Percentiles rank a stretch among this genome's conserved stretches.
Evolutionary conservation across 2,797 vertebrate genomes (phyloP).

Genomic region (Muraenolepis orangiensis): DNA sequence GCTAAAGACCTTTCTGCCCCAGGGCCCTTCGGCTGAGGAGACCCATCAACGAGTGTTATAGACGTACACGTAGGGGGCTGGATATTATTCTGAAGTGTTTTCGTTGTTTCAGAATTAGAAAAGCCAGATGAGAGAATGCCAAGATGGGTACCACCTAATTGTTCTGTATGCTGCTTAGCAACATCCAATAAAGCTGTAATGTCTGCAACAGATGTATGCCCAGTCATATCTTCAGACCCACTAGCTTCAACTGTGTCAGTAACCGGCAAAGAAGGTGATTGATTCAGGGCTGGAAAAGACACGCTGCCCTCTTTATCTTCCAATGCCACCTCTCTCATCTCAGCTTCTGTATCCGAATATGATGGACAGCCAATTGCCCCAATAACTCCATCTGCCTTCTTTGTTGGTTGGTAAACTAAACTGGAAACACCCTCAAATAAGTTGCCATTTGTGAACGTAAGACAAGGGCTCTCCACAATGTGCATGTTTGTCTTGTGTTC

Average conservation of each 20-base stretch:
- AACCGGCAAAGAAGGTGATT: constrained; percentile 70
- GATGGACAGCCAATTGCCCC: constrained; percentile 56
- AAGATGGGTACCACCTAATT: constrained; percentile 13
- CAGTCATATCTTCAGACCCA: constrained; percentile 32
- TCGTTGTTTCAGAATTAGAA: constrained; percentile 18
- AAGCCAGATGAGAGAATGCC: constrained; percentile 12
- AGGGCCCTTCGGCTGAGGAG: constrained; percentile 21
- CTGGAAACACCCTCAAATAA: constrained; percentile 65
- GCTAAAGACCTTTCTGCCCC: constrained; percentile 24
- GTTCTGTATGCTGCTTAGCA: constrained; percentile 4
- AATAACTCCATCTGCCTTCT: constrained; percentile 31
- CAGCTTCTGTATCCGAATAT: constrained; percentile 75
- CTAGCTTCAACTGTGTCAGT: constrained; percentile 44
- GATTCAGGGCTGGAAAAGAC: constrained; percentile 75
- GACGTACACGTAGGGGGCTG: constrained; percentile 8
- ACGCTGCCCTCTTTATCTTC: constrained; percentile 65
- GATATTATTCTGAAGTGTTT: constrained; percentile 10
- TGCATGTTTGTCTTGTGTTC: constrained; percentile 71
- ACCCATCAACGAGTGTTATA: constrained; percentile 17
- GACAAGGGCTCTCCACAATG: constrained; percentile 61
- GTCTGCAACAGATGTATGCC: constrained; percentile 13
- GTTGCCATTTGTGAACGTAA: constrained; percentile 66
- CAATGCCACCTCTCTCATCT: constrained; percentile 61
- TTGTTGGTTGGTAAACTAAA: constrained; percentile 52
- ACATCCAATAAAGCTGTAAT: neutral